Evolutionary conservation across 1,140 invertebrate genomes (phyloP), one percentile per base, ranked within the genome.

Genomic region (Venustaconcha ellipsiformis): DNA sequence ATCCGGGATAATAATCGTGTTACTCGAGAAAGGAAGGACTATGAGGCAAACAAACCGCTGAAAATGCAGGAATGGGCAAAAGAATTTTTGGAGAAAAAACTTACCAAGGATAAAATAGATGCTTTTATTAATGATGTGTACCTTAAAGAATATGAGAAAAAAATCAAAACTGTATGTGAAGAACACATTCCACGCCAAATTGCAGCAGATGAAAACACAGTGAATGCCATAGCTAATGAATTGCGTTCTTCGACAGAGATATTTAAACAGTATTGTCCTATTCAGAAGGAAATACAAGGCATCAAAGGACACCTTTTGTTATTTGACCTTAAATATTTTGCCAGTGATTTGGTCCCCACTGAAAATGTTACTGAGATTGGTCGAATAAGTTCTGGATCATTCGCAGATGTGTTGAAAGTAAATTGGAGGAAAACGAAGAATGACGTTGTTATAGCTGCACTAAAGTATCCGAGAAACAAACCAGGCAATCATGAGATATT

Each of bases 121-220:
- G 30, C 30, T 14, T 70, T 76, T 37, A 68, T 82, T 55, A 67
- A 75, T 30, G 68, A 67, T 17, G 74, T 75, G 4, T 82, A 82
- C 48, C 37, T 80, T 26, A 62, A 55, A 14, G 58, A 76, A 17
- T 82, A 79, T 26, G 67, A 78, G 23, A 67, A 13, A 26, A 77
- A 77, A 57, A 66, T 82, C 14, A 48, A 74, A 57, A n/a, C 73
- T 55, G 26, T 82, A 17, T 82, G 81, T 70, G 66, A 74, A n/a
- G 65, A 78, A 8, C 62, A 73, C 8, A 82, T 82, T 56, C 81
- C 81, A 56, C 58, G 75, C 57, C 79, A 79, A 57, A 82, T 82
- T 56, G 58, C 64, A 55, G 79, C 79, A 5, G 81, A 82, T 30
- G 56, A 72, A 67, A 48, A 78, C 37, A 60, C 74, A 1, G 72